Evolutionary conservation across 1,140 invertebrate genomes (phyloP).

Genomic region (Eumeta japonica): DNA sequence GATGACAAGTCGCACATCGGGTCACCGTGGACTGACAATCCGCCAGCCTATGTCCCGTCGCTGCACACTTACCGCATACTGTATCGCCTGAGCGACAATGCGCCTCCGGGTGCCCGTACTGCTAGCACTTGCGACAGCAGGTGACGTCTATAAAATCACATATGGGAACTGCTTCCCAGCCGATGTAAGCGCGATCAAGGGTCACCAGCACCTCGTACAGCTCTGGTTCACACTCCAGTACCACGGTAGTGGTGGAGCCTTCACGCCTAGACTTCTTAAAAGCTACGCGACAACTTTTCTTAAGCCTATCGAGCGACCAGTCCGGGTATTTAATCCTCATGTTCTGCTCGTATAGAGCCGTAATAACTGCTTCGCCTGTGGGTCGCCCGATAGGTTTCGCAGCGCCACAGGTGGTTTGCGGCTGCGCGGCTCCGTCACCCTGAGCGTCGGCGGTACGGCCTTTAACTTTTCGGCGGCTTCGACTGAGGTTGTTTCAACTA

Average conservation of each 20-base stretch:
- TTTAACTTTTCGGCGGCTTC: slow-evolving; percentile 2
- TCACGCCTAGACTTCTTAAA: too few species aligned
- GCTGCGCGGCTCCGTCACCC: too few species aligned
- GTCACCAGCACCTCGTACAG: not conserved
- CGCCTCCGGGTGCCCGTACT: too few species aligned
- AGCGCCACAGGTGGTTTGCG: slow-evolving; percentile 2
- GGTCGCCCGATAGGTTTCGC: too few species aligned
- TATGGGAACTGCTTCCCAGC: slow-evolving; percentile 9
- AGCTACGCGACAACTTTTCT: not conserved
- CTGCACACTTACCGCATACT: slow-evolving; percentile 12
- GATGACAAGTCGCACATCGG: slow-evolving; percentile 16
- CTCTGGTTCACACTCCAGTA: too few species aligned
- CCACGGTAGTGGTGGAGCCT: not conserved
- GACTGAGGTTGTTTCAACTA: slow-evolving; percentile 3
- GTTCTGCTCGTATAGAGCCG: too few species aligned
- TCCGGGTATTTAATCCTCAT: too few species aligned
- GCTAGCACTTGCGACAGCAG: too few species aligned
- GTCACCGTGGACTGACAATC: slow-evolving; percentile 6
- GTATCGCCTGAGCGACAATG: slow-evolving; percentile 8
- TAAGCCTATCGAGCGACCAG: not conserved
- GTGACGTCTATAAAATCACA: too few species aligned
- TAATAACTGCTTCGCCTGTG: not conserved
- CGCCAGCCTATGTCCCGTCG: slow-evolving; percentile 7
- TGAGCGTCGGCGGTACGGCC: not conserved
- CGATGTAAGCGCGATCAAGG: slow-evolving; percentile 10